These are phyloP conservation scores for Pasiphila rectangulata DNA, from an alignment of 2,888 invertebrate species.

Conservation along the genomic window DNA sequence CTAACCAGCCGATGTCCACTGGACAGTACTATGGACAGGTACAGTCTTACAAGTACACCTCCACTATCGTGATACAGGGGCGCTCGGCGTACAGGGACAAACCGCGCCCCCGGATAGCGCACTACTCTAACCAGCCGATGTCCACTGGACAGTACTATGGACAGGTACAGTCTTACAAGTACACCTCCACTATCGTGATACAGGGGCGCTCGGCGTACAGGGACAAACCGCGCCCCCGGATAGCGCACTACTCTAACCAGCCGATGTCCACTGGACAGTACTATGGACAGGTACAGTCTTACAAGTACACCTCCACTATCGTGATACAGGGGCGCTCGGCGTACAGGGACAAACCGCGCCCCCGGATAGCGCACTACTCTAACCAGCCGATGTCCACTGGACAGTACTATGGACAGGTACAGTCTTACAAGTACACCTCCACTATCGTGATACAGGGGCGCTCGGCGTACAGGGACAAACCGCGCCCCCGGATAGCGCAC, in stretches of 20 bases:
- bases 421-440: background rate
- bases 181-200: background rate
- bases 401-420: slow-evolving; percentile 50
- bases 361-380: slow-evolving; percentile 60
- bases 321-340: background rate
- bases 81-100: slow-evolving; percentile 39
- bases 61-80: background rate
- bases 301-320: background rate
- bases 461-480: background rate
- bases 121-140: slow-evolving; percentile 47
- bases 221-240: slow-evolving; percentile 57
- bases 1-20: slow-evolving; percentile 31
- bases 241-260: slow-evolving; percentile 53
- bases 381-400: slow-evolving; percentile 31
- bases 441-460: background rate
- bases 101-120: slow-evolving; percentile 53
- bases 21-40: slow-evolving; percentile 51
- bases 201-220: background rate
- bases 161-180: slow-evolving; percentile 20
- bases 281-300: slow-evolving; percentile 36
- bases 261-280: slow-evolving; percentile 45
- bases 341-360: slow-evolving; percentile 49
- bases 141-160: slow-evolving; percentile 49
- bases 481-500: too few species aligned
- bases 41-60: background rate